phyloP scores from a whole-genome alignment of 1,140 invertebrate species.

The Formica exsecta region DNA sequence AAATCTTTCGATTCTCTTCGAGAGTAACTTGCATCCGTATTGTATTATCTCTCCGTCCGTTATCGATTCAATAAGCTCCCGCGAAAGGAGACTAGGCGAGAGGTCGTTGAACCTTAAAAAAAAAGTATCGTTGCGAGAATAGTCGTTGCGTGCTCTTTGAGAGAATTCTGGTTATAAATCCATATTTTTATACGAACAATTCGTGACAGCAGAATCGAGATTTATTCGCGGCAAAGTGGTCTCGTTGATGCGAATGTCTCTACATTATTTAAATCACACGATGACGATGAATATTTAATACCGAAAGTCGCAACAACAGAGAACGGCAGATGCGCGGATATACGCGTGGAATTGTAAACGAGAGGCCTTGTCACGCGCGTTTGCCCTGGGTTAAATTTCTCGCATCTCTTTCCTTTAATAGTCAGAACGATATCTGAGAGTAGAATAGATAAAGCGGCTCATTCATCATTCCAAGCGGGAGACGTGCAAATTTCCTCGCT shows the following conservation, averaged over 20 bases:
- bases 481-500: slow-evolving; percentile 65
- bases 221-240: not conserved
- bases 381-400: slow-evolving; percentile 28
- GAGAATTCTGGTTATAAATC: slow-evolving; percentile 13
- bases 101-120: slow-evolving; percentile 20
- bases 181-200: not conserved
- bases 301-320: slow-evolving; percentile 36
- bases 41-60: slow-evolving; percentile 43
- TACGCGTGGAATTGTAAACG: slow-evolving; percentile 41
- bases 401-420: slow-evolving; percentile 41
- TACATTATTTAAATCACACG: slow-evolving; percentile 60
- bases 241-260: not conserved
- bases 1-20: slow-evolving; percentile 43
- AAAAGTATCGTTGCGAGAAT: not conserved
- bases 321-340: not conserved
- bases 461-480: slow-evolving; percentile 61
- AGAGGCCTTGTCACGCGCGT: slow-evolving; percentile 19
- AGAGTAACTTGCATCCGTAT: slow-evolving; percentile 39
- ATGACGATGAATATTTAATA: slow-evolving; percentile 51
- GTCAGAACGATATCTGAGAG: slow-evolving; percentile 30
- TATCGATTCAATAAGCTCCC: slow-evolving; percentile 33
- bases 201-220: not conserved
- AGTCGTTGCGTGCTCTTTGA: not conserved
- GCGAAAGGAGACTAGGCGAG: slow-evolving; percentile 7
- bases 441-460: slow-evolving; percentile 60